Evolutionary conservation across 2,113 vertebrate genomes (phyloP).

Genomic region (Promerops cafer): DNA sequence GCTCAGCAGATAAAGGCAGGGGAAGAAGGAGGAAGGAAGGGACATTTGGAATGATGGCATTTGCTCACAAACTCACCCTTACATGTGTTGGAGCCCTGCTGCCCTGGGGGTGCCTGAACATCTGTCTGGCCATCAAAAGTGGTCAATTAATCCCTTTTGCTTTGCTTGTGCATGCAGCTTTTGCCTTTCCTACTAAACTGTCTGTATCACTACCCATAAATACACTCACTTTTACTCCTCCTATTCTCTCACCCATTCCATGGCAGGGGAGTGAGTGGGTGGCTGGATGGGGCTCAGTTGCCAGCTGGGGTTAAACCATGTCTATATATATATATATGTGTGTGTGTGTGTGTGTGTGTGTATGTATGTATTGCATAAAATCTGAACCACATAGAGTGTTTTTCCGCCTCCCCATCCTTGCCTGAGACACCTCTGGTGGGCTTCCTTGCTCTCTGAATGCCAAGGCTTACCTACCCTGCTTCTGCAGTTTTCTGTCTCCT

Average conservation of each 20-base stretch:
- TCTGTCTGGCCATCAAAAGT: not conserved
- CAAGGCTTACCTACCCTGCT: not conserved
- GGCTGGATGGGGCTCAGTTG: not conserved
- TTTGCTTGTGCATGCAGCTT: not conserved
- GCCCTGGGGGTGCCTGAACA: not conserved
- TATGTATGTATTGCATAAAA: not conserved
- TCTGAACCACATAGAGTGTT: not conserved
- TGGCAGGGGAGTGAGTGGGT: no score
- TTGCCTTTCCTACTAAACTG: not conserved
- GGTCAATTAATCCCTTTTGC: not conserved
- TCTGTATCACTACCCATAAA: not conserved
- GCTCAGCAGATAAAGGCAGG: not conserved
- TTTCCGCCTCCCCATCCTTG: not conserved
- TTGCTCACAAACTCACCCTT: not conserved
- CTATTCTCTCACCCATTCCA: not conserved
- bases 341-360: not conserved
- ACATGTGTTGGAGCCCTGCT: not conserved
- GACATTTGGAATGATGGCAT: fast-evolving
- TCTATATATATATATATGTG: not conserved
- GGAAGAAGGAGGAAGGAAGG: not conserved
- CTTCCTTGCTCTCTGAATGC: not conserved
- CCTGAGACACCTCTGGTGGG: not conserved
- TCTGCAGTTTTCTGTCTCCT: not conserved
- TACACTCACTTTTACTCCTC: not conserved
- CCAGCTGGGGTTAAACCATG: not conserved